phyloP scores from a whole-genome alignment of 1,140 invertebrate genomes.

The Neuroterus valhalla region DNA sequence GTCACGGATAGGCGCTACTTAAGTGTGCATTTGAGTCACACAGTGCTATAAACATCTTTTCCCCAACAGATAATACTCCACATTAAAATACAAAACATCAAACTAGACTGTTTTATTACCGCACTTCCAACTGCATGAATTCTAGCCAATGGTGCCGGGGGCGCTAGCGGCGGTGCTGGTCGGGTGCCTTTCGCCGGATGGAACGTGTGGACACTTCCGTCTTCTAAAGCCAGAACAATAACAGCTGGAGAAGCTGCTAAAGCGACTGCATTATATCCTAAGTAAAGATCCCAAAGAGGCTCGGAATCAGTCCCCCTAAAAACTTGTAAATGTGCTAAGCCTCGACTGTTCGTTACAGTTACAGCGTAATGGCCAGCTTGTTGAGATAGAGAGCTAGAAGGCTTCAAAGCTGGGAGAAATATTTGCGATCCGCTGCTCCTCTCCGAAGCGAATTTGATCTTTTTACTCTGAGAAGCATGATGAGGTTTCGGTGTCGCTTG shows the following conservation, averaged over 20 bases:
- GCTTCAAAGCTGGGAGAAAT: conserved; percentile 66
- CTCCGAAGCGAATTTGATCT: conserved; percentile 60
- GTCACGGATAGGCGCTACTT: no score
- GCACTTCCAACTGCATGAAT: conserved; percentile 68
- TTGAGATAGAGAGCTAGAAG: conserved; percentile 64
- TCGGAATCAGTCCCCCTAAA: conserved; percentile 75
- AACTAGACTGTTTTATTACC: conserved; percentile 46
- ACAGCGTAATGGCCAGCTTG: conserved; percentile 70
- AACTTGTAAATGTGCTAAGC: conserved; percentile 74
- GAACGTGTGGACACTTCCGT: conserved; percentile 81
- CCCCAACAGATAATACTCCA: no score
- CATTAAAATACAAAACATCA: conserved; percentile 7
- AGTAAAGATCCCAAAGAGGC: conserved; percentile 72
- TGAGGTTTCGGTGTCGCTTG: conserved; percentile 53
- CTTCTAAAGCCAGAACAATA: conserved; percentile 79
- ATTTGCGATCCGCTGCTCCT: conserved; percentile 50
- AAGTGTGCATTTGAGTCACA: no score
- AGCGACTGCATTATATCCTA: conserved; percentile 68
- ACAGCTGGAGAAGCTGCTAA: conserved; percentile 71
- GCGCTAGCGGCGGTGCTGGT: conserved; percentile 79
- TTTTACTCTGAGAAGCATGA: conserved; percentile 56
- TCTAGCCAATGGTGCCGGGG: conserved; percentile 77
- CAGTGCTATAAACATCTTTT: no score
- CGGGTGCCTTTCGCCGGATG: conserved; percentile 76
- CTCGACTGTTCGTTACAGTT: conserved; percentile 65